Base-by-base conservation (phyloP, 64 coral and sea anemone species). In the Dendronephthya gigantea region DNA sequence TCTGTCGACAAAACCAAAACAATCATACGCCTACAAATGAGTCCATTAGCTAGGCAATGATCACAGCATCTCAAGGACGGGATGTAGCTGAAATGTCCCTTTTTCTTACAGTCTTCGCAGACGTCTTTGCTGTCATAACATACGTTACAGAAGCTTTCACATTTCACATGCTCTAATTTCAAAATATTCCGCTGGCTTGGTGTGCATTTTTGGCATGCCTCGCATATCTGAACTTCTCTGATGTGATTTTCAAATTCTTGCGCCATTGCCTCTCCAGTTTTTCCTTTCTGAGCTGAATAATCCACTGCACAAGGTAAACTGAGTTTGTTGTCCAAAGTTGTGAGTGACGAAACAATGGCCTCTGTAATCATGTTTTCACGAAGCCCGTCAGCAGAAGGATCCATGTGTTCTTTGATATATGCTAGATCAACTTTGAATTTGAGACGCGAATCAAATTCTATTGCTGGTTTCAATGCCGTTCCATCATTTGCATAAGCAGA, bases 111-210 rank as follows among this genome's bases (percentile, higher is more conserved):
- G 16, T 88, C 79, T 32, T 19, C 87, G 81, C 87, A 88, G 35
- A 88, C 79, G 10, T 28, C 13, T 82, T 68, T 83, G 1, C 25
- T 83, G 0, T 88, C 50, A n/a, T 88, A 88, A 41, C 87, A 88
- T 17, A 7, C 32, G 10, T 88, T 59, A 41, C 87, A 88, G 82
- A 88, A 88, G 76, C 87, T 88, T 9, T 45, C 35, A 76, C 86
- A 88, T 39, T 58, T 58, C 9, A 82, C 82, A 32, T 83, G 49
- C 39, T 83, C n/a, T 39, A 13, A 4, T 68, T 51, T 41, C 13
- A 83, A 58, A 10, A 88, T 88, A 47, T 88, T 79, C 17, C 81
- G 50, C 37, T 55, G 28, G 47, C 38, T n/a, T 30, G 87, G 22
- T 35, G 74, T 36, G 50, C 33, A 13, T 65, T 39, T 22, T 39